Base-by-base conservation (phyloP, 2,888 invertebrate species). In the Serrognathus titanus region DNA sequence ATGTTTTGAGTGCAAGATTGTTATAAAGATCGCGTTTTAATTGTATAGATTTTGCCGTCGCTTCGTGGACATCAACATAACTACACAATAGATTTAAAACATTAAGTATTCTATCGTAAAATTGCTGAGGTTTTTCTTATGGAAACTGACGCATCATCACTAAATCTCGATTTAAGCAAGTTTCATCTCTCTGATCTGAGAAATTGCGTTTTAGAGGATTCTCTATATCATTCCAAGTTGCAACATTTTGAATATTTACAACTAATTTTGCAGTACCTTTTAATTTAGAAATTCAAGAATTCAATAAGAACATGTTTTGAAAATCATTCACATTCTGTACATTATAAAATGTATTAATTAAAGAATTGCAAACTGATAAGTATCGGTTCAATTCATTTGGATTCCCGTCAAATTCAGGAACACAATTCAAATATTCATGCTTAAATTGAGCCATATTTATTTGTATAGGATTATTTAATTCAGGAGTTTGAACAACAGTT, bases 101-200 rank as follows among this genome's bases (percentile, higher is more conserved):
- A 38, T 60, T 31, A 37, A 53, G 40, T 47, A 37, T 37, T 35
- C 58, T 20, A 24, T 63, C 58, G 45, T 52, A 59, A 49, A 61
- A 63, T 50, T 63, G 52, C 56, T 63, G 58, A 12, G 60, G 58
- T 40, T 45, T 58, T 52, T 63, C 63, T 39, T 53, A 47, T 12
- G 48, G 13, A 46, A 39, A 35, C 57, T 63, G 62, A 52, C 45
- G n/a, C n/a, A n/a, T n/a, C n/a, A n/a, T n/a, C n/a, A n/a, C n/a
- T n/a, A n/a, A n/a, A n/a, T n/a, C n/a, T 51, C 57, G 38, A 51
- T 63, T 62, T 12, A 62, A 43, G 36, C 55, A 62, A 41, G 54
- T 54, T 48, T 63, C 61, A 43, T 63, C 59, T 9, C 61, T 36
- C 52, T 59, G 59, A 53, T 63, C 59, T 20, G 59, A 55, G 37